These are phyloP conservation scores for Rhynchonema sp. DNA, from an alignment of 2,888 invertebrate genomes.

Conservation along the genomic window DNA sequence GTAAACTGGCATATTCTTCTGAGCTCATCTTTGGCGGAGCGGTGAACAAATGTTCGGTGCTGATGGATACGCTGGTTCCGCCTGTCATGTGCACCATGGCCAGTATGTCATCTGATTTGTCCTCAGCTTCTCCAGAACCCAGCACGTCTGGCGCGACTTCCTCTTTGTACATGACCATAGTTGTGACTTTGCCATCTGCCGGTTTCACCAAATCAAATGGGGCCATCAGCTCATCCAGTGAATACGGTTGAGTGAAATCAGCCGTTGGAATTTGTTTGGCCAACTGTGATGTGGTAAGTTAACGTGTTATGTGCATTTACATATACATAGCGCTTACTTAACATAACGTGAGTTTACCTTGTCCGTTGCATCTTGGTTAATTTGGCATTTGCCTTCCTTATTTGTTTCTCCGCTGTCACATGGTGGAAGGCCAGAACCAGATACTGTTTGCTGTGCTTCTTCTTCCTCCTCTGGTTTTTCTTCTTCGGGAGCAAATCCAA, in stretches of 20 bases:
- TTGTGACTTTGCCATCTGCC: background rate
- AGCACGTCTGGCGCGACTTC: background rate
- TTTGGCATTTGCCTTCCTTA: background rate
- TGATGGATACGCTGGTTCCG: background rate
- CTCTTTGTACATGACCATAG: background rate
- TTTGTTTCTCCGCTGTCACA: background rate
- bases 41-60: background rate
- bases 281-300: background rate
- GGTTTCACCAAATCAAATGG: background rate
- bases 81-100: background rate
- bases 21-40: background rate
- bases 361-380: background rate
- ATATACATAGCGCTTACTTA: no score
- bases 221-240: no score
- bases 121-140: background rate
- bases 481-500: background rate
- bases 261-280: background rate
- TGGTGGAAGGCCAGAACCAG: background rate
- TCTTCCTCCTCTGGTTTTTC: background rate
- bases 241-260: no score
- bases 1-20: background rate
- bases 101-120: background rate
- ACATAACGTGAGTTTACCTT: no score
- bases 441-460: no score
- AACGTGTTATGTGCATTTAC: background rate